Percentiles rank a stretch among this genome's conserved stretches.
Conservation (phyloP, 2,797 vertebrate genomes). For the Onychomys arenicola region DNA sequence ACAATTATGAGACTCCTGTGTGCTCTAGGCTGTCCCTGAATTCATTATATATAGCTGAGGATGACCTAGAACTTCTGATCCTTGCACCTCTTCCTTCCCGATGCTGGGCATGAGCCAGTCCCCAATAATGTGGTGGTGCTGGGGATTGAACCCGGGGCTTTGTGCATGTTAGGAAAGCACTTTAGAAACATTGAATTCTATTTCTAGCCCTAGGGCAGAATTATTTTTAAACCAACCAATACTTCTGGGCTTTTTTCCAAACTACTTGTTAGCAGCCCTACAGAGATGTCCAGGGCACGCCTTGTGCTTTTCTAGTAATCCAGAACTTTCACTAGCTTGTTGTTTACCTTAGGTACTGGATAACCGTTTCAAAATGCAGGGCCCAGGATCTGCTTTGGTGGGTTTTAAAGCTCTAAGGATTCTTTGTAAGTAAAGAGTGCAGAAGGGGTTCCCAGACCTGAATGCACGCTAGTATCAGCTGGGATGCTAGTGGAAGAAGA, state of each 20-base stretch:
- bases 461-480: background rate
- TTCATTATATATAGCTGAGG: background rate
- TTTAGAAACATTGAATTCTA: background rate
- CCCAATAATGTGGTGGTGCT: background rate
- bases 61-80: background rate
- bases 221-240: background rate
- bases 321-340: background rate
- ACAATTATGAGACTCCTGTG: background rate
- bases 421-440: background rate
- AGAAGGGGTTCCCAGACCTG: background rate
- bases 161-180: background rate
- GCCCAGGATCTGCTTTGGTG: background rate
- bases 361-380: fast-evolving
- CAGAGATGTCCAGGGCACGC: background rate
- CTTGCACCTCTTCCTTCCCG: background rate
- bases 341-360: background rate
- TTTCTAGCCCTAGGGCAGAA: background rate
- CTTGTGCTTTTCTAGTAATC: background rate
- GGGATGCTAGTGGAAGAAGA: fast-evolving
- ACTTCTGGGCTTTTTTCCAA: constrained; percentile 37
- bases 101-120: background rate
- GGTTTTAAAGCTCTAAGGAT: background rate
- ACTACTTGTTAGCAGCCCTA: background rate
- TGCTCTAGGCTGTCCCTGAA: background rate
- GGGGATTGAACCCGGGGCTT: background rate